Percentiles rank a stretch among this genome's conserved stretches.
These are phyloP conservation scores for Tridacna gigas DNA, from an alignment of 2,888 invertebrate genomes.

Conservation along the genomic window DNA sequence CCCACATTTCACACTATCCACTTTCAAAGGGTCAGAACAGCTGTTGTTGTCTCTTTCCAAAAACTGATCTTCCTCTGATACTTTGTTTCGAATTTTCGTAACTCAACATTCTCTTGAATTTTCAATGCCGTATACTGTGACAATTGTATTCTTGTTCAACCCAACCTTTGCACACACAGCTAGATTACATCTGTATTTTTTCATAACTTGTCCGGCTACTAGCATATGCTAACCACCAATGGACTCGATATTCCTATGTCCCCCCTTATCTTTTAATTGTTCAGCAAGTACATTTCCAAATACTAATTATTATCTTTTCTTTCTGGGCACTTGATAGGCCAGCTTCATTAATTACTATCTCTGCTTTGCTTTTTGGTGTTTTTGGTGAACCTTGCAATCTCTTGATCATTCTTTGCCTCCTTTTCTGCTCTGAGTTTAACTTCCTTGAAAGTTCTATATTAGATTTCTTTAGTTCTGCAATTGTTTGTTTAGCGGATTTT, in stretches of 20 bases:
- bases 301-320: slow-evolving; percentile 12
- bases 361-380: slow-evolving; percentile 13
- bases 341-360: slow-evolving; percentile 2
- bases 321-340: slow-evolving; percentile 6
- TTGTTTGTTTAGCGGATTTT: slow-evolving; percentile 14
- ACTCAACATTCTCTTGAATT: background rate
- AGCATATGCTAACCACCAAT: background rate
- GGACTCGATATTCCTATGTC: background rate
- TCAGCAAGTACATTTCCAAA: slow-evolving; percentile 17
- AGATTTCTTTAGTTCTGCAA: slow-evolving; percentile 19
- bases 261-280: background rate
- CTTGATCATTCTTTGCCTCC: slow-evolving; percentile 21
- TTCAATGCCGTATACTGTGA: too few species aligned
- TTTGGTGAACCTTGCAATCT: slow-evolving; percentile 8
- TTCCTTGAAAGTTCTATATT: slow-evolving; percentile 26
- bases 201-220: background rate
- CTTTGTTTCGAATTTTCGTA: background rate
- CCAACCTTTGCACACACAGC: background rate
- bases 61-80: background rate
- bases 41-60: background rate
- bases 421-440: slow-evolving; percentile 34
- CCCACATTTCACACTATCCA: background rate
- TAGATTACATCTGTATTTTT: background rate
- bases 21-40: background rate
- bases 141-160: background rate